Evolutionary conservation across 2,797 vertebrate genomes (phyloP), one percentile per base, ranked within the genome.

Genomic region (Mus spretus): DNA sequence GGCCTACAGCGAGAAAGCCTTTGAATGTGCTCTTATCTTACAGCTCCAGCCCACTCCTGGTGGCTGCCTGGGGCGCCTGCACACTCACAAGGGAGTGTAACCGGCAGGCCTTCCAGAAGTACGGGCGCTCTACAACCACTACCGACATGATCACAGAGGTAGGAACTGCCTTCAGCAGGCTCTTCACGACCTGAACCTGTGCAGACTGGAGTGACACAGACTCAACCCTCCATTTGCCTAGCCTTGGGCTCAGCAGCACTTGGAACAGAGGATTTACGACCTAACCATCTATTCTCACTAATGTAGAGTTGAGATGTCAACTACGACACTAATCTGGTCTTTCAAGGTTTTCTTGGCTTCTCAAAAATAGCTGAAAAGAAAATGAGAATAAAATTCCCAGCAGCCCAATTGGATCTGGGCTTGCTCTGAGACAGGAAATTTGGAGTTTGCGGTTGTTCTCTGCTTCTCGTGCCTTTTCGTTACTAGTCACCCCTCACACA

Each of bases 101-200:
- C 99, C 99, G 97, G 93, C 99, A 99, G 97, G 99, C 99, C 92
- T 99, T 99, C 97, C 99, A 99, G 97, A 99, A 98, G 97, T 98
- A 99, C 0, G 99, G 99, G 97, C 99, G 99, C 50, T 99, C 99
- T 96, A 99, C 99, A 98, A 99, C 99, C 95, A 99, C 99, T 89
- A 98, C 99, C 0, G 99, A 99, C 98, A 99, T 99, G 99, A 99
- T 99, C 97, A 98, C 99, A 83, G 99, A 99, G 98, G 98, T 99
- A 8, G 99, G 99, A 89, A 97, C 99, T 0, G 99, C 99, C 94
- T 99, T 99, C 98, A 99, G 96, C 97, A 99, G 99, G 97, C 99
- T 99, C 61, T 99, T 99, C 95, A 99, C 99, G 98, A 99, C 98
- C 55, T 65, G 44, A 72, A 75, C 26, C 20, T 0, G 28, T 17